Conservation (phyloP, 2,797 vertebrate species). For the Scolopax bukidnonensis region DNA sequence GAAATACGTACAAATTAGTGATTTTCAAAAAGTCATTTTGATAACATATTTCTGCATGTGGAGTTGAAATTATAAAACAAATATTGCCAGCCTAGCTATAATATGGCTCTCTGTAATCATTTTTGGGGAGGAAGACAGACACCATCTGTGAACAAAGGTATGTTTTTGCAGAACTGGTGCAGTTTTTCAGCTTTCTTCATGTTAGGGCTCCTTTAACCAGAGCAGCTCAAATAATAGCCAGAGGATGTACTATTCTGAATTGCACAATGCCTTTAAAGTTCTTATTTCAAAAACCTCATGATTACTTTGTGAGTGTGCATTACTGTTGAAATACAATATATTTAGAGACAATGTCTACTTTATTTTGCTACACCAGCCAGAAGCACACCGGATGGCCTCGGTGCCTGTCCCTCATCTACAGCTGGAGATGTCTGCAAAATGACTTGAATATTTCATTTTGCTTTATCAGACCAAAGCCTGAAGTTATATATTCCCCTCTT, state of each 20-base stretch:
- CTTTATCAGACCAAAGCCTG: not conserved
- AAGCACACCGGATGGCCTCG: not conserved
- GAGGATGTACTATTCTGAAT: not conserved
- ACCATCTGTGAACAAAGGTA: fast-evolving
- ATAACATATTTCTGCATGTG: not conserved
- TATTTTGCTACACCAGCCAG: not conserved
- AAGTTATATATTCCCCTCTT: not conserved
- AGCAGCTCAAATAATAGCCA: not conserved
- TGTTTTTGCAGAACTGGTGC: not conserved
- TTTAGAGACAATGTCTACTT: not conserved
- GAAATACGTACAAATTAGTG: not conserved
- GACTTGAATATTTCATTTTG: not conserved
- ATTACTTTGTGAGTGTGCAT: not conserved
- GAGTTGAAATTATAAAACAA: not conserved
- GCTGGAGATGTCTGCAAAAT: not conserved
- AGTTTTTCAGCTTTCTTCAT: not conserved
- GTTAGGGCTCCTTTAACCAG: not conserved
- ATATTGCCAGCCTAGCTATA: not conserved
- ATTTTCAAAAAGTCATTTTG: not conserved
- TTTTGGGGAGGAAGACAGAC: not conserved
- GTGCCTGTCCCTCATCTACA: not conserved
- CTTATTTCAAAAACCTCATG: not conserved
- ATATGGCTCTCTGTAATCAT: not conserved
- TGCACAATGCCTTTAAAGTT: not conserved
- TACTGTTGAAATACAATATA: not conserved